Evolutionary conservation across 2,113 vertebrate species (phyloP).

Genomic region (Leptosomus discolor): DNA sequence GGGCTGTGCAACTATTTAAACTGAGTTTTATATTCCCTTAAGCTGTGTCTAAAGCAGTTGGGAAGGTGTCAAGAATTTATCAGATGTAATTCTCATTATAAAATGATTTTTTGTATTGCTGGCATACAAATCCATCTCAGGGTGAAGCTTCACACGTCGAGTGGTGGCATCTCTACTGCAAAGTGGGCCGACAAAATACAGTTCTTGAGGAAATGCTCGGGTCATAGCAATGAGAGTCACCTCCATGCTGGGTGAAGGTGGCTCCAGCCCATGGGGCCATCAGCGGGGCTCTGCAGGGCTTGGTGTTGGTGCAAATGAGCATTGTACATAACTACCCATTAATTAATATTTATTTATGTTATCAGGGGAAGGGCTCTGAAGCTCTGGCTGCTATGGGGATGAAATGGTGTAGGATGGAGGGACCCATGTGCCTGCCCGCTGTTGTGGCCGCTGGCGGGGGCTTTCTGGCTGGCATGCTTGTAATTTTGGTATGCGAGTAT

Average conservation of each 20-base stretch:
- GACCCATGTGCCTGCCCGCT: neutral
- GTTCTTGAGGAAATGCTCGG: neutral
- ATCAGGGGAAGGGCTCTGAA: neutral
- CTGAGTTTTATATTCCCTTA: neutral
- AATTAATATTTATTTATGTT: neutral
- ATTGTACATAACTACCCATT: neutral
- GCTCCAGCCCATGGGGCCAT: neutral
- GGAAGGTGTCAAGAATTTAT: neutral
- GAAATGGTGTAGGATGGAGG: neutral
- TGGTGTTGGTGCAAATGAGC: rapidly evolving
- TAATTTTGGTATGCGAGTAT: neutral
- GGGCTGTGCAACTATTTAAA: neutral
- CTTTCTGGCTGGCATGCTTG: neutral
- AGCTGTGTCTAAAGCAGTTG: neutral
- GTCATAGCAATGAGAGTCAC: rapidly evolving
- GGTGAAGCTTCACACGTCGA: neutral
- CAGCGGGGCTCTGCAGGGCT: neutral
- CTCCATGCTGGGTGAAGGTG: neutral
- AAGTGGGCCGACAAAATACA: neutral
- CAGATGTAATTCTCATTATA: neutral
- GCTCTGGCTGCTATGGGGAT: neutral
- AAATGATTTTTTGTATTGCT: neutral
- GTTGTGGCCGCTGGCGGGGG: neutral
- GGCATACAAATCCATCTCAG: neutral
- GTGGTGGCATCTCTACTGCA: neutral